These are phyloP conservation scores for Nothobranchius furzeri DNA, from an alignment of 2,113 vertebrate species.

Conservation along the genomic window DNA sequence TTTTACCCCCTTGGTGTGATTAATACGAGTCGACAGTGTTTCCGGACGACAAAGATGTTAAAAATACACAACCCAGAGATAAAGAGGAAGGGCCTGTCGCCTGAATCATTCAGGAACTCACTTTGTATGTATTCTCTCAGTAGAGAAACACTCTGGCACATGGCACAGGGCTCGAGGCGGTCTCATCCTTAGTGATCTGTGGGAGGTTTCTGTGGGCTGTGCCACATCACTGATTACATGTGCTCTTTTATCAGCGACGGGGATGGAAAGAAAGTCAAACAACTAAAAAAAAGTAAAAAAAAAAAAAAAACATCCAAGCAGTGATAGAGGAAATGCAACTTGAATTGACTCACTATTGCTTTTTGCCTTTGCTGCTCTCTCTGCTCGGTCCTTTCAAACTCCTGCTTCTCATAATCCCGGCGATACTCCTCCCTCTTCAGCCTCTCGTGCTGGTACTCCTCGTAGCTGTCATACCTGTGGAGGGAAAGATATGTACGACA, in stretches of 20 bases:
- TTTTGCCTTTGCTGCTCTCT: constrained; percentile 91
- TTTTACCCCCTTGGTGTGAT: constrained; percentile 67
- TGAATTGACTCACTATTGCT: constrained; percentile 89
- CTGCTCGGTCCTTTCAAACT: constrained; percentile 92
- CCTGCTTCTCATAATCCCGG: constrained; percentile 91
- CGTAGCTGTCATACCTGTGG: constrained; percentile 93
- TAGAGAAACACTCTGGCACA: constrained; percentile 44
- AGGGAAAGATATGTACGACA: constrained; percentile 24
- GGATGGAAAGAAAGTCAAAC: constrained; percentile 24
- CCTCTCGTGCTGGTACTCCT: constrained; percentile 95
- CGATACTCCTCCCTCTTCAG: constrained; percentile 94
- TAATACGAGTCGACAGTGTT: constrained; percentile 73
- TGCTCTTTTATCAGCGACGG: constrained; percentile 37
- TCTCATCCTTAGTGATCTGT: constrained; percentile 47
- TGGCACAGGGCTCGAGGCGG: constrained; percentile 51
- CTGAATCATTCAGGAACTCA: constrained; percentile 75
- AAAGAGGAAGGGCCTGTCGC: constrained; percentile 70
- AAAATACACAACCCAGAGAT: constrained; percentile 75
- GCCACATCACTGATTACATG: constrained; percentile 48
- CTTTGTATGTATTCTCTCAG: constrained; percentile 65
- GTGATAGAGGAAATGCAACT: constrained; percentile 9
- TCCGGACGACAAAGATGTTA: constrained; percentile 65
- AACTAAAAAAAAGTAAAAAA: background rate
- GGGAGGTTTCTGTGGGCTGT: constrained; percentile 42
- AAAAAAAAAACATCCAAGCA: constrained; percentile 10